Percentiles rank a stretch among this genome's conserved stretches.
Conservation (phyloP, 1,140 invertebrate genomes). For the Dryas iulia region DNA sequence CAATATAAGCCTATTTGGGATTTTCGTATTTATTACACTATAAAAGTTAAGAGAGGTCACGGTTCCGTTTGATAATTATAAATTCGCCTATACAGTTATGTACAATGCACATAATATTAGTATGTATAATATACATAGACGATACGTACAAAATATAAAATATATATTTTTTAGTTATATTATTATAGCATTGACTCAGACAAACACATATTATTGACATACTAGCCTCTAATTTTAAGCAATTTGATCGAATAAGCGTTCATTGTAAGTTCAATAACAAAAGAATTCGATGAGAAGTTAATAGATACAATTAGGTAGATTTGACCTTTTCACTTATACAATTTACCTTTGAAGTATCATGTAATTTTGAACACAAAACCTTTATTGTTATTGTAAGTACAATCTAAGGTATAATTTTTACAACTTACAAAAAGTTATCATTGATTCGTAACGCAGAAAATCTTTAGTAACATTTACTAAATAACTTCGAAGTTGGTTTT, state of each 20-base stretch:
- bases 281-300: background rate
- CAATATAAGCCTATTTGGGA: constrained; percentile 45
- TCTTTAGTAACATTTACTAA: constrained; percentile 35
- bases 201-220: constrained; percentile 5
- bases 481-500: constrained; percentile 36
- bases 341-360: background rate
- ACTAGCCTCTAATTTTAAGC: constrained; percentile 23
- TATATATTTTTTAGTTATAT: no score
- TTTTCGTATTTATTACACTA: constrained; percentile 5
- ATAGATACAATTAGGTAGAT: background rate
- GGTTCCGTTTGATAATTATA: background rate
- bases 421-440: background rate
- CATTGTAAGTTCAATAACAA: constrained; percentile 38
- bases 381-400: background rate
- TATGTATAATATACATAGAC: background rate
- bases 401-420: background rate
- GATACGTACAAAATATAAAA: no score
- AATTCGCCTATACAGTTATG: no score
- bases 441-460: constrained; percentile 24
- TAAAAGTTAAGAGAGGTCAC: background rate
- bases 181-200: no score
- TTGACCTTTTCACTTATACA: background rate
- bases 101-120: no score
- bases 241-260: constrained; percentile 37
- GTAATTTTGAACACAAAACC: background rate